phyloP scores from a whole-genome alignment of 2,888 invertebrate genomes.

The Apodemia mormo region DNA sequence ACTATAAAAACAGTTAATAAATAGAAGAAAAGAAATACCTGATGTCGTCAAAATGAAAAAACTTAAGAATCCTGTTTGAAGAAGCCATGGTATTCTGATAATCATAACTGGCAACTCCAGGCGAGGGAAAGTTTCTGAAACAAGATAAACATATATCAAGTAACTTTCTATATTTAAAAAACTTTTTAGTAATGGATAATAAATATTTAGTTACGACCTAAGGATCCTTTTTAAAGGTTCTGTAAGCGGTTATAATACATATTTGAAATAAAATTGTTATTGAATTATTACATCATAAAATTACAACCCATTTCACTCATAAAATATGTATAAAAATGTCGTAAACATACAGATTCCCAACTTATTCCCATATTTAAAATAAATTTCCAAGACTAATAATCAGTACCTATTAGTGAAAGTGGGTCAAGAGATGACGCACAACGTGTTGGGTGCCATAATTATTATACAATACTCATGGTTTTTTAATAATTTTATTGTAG shows the following conservation, averaged over 20 bases:
- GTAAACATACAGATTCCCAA: slow-evolving; percentile 35
- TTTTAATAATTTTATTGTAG: too few species aligned
- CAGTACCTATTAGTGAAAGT: slow-evolving; percentile 53
- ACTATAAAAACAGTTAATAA: neutral
- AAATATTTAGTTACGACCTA: neutral
- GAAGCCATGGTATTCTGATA: slow-evolving; percentile 70
- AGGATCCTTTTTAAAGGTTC: neutral
- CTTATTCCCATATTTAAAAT: slow-evolving; percentile 18
- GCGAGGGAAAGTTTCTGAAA: slow-evolving; percentile 58
- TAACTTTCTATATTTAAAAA: neutral
- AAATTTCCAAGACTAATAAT: slow-evolving; percentile 24
- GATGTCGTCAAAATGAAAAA: slow-evolving; percentile 51
- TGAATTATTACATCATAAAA: slow-evolving; percentile 7
- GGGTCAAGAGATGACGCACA: slow-evolving; percentile 48
- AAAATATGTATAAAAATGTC: slow-evolving; percentile 39
- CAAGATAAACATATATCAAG: slow-evolving; percentile 39
- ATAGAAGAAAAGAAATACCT: slow-evolving; percentile 48
- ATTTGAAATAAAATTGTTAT: neutral
- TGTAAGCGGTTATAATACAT: neutral
- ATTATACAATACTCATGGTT: slow-evolving; percentile 18
- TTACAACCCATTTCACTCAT: neutral
- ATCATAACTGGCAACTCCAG: slow-evolving; percentile 59
- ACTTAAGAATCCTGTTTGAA: slow-evolving; percentile 46
- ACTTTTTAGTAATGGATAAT: neutral
- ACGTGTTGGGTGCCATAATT: slow-evolving; percentile 23